Evolutionary conservation across 1,140 invertebrate species (phyloP).

Genomic region (Pseudomyrmex pallidus): DNA sequence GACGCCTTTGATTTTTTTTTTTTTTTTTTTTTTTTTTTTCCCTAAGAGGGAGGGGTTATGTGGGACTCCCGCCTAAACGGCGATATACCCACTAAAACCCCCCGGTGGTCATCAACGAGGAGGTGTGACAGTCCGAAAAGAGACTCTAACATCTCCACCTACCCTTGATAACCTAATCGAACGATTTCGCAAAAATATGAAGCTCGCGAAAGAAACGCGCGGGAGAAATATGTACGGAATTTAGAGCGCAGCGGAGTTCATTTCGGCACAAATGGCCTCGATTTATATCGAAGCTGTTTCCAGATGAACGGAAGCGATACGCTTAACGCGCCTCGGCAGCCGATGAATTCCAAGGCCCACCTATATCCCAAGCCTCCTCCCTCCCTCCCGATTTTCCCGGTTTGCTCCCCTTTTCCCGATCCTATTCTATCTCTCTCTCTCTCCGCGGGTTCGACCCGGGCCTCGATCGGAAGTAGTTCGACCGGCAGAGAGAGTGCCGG

Average conservation of each 20-base stretch:
- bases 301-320: constrained; percentile 62
- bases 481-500: constrained; percentile 44
- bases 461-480: constrained; percentile 51
- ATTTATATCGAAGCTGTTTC: constrained; percentile 61
- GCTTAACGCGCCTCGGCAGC: constrained; percentile 57
- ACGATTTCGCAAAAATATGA: constrained; percentile 56
- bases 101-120: too few species aligned
- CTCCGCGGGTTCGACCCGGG: too few species aligned
- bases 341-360: constrained; percentile 60
- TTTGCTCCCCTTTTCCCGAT: not conserved
- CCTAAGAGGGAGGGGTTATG: too few species aligned
- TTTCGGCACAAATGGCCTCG: constrained; percentile 55
- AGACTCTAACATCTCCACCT: too few species aligned
- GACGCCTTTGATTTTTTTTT: not conserved
- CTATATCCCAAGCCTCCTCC: not conserved
- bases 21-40: too few species aligned
- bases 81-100: too few species aligned
- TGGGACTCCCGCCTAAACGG: too few species aligned
- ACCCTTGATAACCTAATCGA: constrained; percentile 27
- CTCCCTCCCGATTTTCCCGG: not conserved
- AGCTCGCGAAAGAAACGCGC: constrained; percentile 21
- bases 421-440: not conserved
- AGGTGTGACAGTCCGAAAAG: too few species aligned
- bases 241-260: constrained; percentile 50
- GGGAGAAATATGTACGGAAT: constrained; percentile 56